phyloP scores from a whole-genome alignment of 92 coral and sea anemone species.

The Chrysogorgia sp. region DNA sequence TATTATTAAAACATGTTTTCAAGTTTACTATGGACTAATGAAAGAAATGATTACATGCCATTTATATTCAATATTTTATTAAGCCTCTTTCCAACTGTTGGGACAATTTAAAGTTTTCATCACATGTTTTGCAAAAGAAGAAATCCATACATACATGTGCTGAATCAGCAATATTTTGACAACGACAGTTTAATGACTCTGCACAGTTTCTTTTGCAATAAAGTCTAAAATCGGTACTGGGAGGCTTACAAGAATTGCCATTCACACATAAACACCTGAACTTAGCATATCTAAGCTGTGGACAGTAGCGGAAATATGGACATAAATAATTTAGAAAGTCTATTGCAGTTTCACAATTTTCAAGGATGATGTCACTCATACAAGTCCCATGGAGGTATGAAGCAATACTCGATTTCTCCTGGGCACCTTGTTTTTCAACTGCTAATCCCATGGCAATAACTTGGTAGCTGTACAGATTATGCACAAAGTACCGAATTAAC shows the following conservation, averaged over 20 bases:
- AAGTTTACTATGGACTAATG: too few species aligned
- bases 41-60: too few species aligned
- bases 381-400: not conserved
- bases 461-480: constrained; percentile 1
- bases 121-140: not conserved
- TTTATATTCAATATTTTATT: too few species aligned
- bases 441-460: constrained; percentile 20
- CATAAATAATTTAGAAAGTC: constrained; percentile 1
- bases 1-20: too few species aligned
- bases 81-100: too few species aligned
- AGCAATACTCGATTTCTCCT: not conserved
- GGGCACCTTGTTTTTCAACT: not conserved
- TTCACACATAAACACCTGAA: not conserved
- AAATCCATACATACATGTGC: not conserved
- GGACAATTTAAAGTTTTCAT: not conserved
- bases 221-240: not conserved
- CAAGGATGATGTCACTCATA: constrained; percentile 2
- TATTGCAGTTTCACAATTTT: not conserved
- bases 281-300: not conserved
- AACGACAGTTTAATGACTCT: not conserved
- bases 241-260: constrained; percentile 1
- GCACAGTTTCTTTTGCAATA: constrained; percentile 1
- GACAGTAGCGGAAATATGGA: constrained; percentile 16
- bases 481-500: constrained; percentile 2
- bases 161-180: not conserved